These are phyloP conservation scores for Cuculus canorus DNA, from an alignment of 2,797 vertebrate genomes.

Conservation along the genomic window DNA sequence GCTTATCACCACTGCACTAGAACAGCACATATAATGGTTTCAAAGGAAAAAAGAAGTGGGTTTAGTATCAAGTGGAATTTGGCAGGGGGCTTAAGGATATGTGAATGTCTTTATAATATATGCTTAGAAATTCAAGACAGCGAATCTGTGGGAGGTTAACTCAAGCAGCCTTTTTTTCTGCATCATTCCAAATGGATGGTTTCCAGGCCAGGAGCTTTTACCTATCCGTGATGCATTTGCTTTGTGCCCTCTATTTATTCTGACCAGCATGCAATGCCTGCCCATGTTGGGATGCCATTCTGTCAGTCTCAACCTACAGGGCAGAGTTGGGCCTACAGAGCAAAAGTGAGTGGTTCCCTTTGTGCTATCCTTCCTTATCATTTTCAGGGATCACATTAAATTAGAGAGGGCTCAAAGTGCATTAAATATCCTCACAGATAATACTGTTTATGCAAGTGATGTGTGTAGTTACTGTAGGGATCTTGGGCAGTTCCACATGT, in stretches of 20 bases:
- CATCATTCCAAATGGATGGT: background rate
- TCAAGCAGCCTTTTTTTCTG: background rate
- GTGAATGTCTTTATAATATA: background rate
- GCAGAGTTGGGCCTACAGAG: background rate
- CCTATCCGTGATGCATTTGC: background rate
- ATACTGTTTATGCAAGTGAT: background rate
- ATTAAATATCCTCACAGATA: background rate
- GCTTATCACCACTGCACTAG: background rate
- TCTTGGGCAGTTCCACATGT: background rate
- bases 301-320: background rate
- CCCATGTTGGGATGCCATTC: fast-evolving
- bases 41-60: background rate
- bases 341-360: background rate
- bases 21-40: background rate
- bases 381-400: background rate
- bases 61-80: background rate
- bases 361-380: background rate
- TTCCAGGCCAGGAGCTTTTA: background rate
- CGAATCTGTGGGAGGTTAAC: background rate
- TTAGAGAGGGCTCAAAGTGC: background rate
- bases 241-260: background rate
- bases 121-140: background rate
- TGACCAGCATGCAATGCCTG: background rate
- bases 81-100: background rate
- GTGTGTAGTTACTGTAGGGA: background rate